phyloP scores from a whole-genome alignment of 2,797 vertebrate species.

The Anniella stebbinsi region DNA sequence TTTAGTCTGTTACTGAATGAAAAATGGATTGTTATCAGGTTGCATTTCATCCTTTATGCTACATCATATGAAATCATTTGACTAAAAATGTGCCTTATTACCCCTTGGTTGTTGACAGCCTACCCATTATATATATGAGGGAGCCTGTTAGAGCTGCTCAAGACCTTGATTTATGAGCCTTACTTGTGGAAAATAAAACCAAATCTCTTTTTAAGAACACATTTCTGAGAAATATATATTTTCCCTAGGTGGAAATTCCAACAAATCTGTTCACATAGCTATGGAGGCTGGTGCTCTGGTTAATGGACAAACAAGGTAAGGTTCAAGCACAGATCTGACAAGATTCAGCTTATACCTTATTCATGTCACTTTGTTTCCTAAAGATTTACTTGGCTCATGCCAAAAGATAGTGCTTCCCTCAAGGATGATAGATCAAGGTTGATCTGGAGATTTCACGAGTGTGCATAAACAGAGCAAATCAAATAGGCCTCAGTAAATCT shows the following conservation, averaged over 20 bases:
- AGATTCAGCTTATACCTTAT: constrained; percentile 1
- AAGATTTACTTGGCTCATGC: constrained; percentile 12
- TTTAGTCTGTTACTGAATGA: constrained; percentile 13
- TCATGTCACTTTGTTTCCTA: constrained; percentile 2
- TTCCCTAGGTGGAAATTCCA: constrained; percentile 42
- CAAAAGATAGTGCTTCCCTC: constrained; percentile 31
- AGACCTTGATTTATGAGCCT: constrained; percentile 56
- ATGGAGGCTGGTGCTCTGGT: constrained; percentile 51
- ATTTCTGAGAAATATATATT: constrained; percentile 63
- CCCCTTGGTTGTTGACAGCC: constrained; percentile 21
- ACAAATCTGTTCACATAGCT: constrained; percentile 47
- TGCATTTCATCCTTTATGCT: constrained; percentile 22
- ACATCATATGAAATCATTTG: constrained; percentile 54
- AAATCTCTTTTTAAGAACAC: constrained; percentile 56
- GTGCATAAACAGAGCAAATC: constrained; percentile 28
- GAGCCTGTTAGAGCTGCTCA: constrained; percentile 48
- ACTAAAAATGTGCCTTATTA: constrained; percentile 65
- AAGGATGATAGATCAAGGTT: constrained; percentile 33
- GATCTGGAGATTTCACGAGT: constrained; percentile 27
- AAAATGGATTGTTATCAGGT: constrained; percentile 25
- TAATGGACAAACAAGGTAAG: not conserved
- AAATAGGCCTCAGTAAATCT: constrained; percentile 10
- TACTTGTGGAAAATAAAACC: constrained; percentile 50
- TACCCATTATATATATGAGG: constrained; percentile 60
- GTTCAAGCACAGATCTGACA: constrained; percentile 10